Base-by-base conservation (phyloP, 2,113 vertebrate species). In the Acrocephalus arundinaceus region DNA sequence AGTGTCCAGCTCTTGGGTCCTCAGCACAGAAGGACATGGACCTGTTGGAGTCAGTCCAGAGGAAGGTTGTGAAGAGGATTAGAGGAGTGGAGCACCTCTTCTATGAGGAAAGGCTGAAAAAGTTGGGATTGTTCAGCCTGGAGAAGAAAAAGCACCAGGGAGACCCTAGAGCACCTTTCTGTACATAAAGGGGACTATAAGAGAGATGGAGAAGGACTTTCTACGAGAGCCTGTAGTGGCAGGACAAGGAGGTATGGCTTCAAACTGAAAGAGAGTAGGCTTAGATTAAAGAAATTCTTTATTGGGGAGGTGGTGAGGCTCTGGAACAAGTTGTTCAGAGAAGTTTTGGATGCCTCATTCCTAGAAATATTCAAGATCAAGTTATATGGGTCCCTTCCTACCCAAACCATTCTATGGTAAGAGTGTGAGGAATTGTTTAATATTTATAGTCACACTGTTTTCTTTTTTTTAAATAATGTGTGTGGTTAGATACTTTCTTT, bases 121-220 rank as follows among this genome's bases (percentile, higher is more conserved):
- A 39, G 19, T 17, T 33, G 27, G 8, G 20, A 15, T 75, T 75
- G 39, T 25, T 82, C 23, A 41, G 15, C n/a, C 16, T n/a, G 24
- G 61, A n/a, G 28, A 82, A n/a, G 13, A 62, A 46, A 9, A n/a
- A 37, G 21, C 19, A n/a, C 22, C 0, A 0, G 37, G 12, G 19
- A 24, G 10, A 74, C 8, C 6, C n/a, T 37, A 24, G 45, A 30
- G 10, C 39, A 37, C 23, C 10, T 33, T 74, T 52, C 68, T 33
- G 23, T 46, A 46, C 19, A 18, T 81, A 24, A 46, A 35, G 15
- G 10, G 12, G 22, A 7, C 13, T 37, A 3, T 27, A 30, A 39
- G 16, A 52, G 15, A 67, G 13, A 11, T 52, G 33, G 45, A 67
- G 52, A 30, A 49, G 52, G 19, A 20, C 22, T 66, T 66, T 37